Base-by-base conservation (phyloP, 2,797 vertebrate genomes). In the Eospalax fontanierii region DNA sequence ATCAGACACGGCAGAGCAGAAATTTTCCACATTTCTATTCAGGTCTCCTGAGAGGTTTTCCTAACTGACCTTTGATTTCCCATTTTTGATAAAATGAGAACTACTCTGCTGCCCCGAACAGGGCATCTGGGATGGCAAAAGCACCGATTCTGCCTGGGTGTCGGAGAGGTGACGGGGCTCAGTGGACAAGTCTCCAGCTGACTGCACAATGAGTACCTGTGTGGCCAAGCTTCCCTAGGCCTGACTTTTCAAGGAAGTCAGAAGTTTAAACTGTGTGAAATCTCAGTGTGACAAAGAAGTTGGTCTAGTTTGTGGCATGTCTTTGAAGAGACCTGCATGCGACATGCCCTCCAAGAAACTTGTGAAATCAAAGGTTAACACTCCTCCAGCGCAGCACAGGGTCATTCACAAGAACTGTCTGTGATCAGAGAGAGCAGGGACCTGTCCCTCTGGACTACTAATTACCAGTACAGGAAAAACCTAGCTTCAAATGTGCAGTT, bases 241-340 rank as follows among this genome's bases (percentile, higher is more conserved):
- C 70, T 63, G 76, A 59, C n/a, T 30, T 19, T 87, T 70, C 76
- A 81, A 46, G 61, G 66, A n/a, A n/a, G n/a, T 50, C 30, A 21
- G 57, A 80, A 68, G 66, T 33, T 43, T 65, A 66, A 65, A 35
- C 83, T 43, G 79, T 22, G n/a, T 66, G 22, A 91, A 94, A 89
- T 81, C 73, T 95, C 73, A 73, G 61, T 11, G 59, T 89, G 33
- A 28, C 10, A 28, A 78, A 54, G 7, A 30, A 54, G 63, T 15
- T 74, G 84, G 71, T 63, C 1, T 7, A 2, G 40, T 46, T 59
- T 50, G 16, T 30, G 46, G 54, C 12, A n/a, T n/a, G n/a, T n/a
- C 19, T 94, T 43, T 79, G 54, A 46, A 75, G 28, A 73, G 61
- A 30, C 1, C 3, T 43, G 40, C 14, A 19, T 8, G 19, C 14